Conservation (phyloP, 2,113 vertebrate genomes). For the Corythoichthys haematopterus region DNA sequence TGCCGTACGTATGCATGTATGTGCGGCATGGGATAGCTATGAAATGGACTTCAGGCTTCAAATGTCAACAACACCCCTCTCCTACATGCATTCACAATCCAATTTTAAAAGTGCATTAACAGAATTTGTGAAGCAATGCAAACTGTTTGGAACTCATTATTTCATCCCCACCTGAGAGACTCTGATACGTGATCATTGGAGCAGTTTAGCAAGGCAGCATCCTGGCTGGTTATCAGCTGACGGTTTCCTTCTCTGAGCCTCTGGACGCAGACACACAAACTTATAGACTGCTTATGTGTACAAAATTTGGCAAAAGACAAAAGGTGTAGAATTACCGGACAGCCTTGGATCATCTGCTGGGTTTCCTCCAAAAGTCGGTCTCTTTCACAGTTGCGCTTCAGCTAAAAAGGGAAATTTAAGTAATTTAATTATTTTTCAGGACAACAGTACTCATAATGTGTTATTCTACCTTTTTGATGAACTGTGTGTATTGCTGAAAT, state of each 20-base stretch:
- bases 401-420: conserved; percentile 51
- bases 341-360: conserved; percentile 71
- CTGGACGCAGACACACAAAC: conserved; percentile 49
- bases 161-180: conserved; percentile 71
- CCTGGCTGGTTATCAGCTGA: conserved; percentile 75
- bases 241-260: conserved; percentile 74
- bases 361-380: conserved; percentile 67
- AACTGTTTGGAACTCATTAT: neutral
- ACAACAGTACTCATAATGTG: neutral
- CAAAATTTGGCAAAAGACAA: no score
- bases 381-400: conserved; percentile 65
- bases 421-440: neutral
- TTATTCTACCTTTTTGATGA: conserved; percentile 71
- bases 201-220: conserved; percentile 72
- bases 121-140: neutral
- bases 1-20: no score
- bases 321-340: conserved; percentile 68
- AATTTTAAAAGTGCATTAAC: neutral
- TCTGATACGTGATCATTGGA: conserved; percentile 65
- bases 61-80: neutral
- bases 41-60: neutral
- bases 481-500: conserved; percentile 64
- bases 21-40: no score
- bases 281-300: no score
- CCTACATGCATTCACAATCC: neutral